Percentiles rank a stretch among this genome's conserved stretches.
These are phyloP conservation scores for Spilosoma lubricipeda DNA, from an alignment of 2,888 invertebrate genomes.

Conservation along the genomic window DNA sequence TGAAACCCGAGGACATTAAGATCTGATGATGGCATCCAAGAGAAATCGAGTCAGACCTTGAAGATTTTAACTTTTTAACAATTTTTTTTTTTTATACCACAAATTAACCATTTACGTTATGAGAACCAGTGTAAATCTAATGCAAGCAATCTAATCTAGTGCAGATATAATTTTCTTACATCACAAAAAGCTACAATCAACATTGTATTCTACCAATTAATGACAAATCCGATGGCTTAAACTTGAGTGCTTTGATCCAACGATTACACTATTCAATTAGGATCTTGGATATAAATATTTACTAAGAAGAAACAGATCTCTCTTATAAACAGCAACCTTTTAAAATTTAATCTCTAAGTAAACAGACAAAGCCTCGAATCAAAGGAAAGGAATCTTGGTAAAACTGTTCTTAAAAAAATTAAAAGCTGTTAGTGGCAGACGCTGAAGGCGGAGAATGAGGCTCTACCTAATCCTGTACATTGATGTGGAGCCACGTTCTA, in stretches of 20 bases:
- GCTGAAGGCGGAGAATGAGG: conserved; percentile 46
- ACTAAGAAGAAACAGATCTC: conserved; percentile 4
- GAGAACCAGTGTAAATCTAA: too few relatives aligned
- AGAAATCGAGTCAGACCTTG: too few relatives aligned
- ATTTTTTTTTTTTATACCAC: too few relatives aligned
- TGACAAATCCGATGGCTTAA: not conserved
- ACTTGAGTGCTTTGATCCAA: not conserved
- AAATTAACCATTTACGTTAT: too few relatives aligned
- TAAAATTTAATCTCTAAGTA: conserved; percentile 13
- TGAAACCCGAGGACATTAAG: too few relatives aligned
- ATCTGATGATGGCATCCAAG: too few relatives aligned
- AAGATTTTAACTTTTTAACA: too few relatives aligned
- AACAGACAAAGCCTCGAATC: conserved; percentile 21
- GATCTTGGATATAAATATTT: conserved; percentile 2
- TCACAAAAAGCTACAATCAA: not conserved
- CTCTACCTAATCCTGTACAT: conserved; percentile 54
- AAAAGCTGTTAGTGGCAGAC: conserved; percentile 58
- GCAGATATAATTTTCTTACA: too few relatives aligned
- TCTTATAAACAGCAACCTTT: conserved; percentile 5
- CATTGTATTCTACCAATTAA: not conserved
- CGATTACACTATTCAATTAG: not conserved
- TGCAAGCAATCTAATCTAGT: too few relatives aligned
- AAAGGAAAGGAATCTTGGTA: conserved; percentile 13
- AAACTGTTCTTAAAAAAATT: conserved; percentile 30
- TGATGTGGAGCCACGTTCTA: conserved; percentile 59